These are phyloP conservation scores for Sebastolobus altivelis DNA, from an alignment of 2,797 vertebrate genomes.

Conservation along the genomic window DNA sequence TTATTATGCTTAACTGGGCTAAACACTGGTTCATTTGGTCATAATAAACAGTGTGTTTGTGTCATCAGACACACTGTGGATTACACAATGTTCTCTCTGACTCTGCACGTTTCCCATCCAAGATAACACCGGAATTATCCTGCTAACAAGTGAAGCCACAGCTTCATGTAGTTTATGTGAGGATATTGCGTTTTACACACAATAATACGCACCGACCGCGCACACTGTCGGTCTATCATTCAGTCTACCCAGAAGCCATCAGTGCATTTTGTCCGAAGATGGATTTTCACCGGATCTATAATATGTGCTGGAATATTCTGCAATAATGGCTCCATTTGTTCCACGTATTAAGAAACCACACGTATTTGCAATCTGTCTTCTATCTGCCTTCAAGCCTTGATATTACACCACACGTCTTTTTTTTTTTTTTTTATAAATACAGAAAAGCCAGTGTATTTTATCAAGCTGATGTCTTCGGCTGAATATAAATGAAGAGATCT, in stretches of 20 bases:
- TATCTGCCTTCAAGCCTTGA: not conserved
- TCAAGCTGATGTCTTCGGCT: not conserved
- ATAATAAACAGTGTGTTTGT: not conserved
- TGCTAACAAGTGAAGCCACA: not conserved
- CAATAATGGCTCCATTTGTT: not conserved
- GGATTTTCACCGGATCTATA: not conserved
- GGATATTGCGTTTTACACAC: not conserved
- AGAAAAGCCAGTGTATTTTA: slow-evolving; percentile 7
- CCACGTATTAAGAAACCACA: not conserved
- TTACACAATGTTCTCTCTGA: slow-evolving; percentile 18
- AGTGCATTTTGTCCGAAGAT: not conserved
- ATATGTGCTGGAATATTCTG: not conserved
- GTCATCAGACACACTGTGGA: not conserved
- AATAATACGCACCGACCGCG: no score
- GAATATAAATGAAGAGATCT: slow-evolving; percentile 40
- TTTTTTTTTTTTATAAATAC: not conserved
- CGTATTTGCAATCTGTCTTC: slow-evolving; percentile 4
- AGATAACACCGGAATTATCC: not conserved
- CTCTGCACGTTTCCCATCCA: slow-evolving; percentile 5
- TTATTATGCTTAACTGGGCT: not conserved
- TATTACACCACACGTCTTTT: not conserved
- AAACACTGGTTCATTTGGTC: not conserved
- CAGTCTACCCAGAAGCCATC: slow-evolving; percentile 7
- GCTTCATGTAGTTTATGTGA: not conserved
- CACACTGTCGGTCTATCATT: not conserved